Evolutionary conservation across 1,140 invertebrate species (phyloP), one percentile per base, ranked within the genome.

Genomic region (Plectus sambesii): DNA sequence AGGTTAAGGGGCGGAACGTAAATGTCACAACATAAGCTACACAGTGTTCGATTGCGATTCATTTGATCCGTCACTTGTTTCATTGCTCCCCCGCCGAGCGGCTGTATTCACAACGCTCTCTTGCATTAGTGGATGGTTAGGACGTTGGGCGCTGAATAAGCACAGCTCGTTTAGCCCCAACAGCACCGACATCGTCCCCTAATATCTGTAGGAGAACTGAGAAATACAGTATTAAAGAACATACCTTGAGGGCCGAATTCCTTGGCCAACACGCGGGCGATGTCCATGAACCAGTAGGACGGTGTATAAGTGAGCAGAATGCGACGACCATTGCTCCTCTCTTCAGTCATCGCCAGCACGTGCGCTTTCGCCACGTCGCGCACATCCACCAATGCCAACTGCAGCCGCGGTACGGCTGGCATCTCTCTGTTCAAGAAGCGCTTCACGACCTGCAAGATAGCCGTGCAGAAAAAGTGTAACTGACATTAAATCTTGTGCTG

Each of bases 311-410:
- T 71, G 55, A 42, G 64, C 60, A 72, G 50, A 46, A 69, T 60
- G 22, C 63, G 42, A 51, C 74, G 57, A 60, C 75, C 75, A 43
- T 70, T 74, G 17, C 75, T 73, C 48, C 76, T 72, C 12, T 69
- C 63, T 6, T 68, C 47, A 3, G 65, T 70, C 67, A 79, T 72
- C 9, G 77, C 76, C 56, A 72, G 70, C 41, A 78, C 62, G 55
- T 79, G 77, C 8, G 76, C 77, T 25, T 55, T 35, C 4, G 77
- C 77, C 5, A 78, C 77, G 62, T 78, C 77, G 27, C 77, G 63
- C 3, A 78, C 76, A 59, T 78, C 77, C 45, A 74, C 72, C 17
- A 76, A 49, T 2, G 69, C 56, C 23, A 78, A 64, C 56, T 72
- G 69, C 4, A 78, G 53, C 52, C 72, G 69, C 0, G 77, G 75